Base-by-base conservation (phyloP, 2,888 invertebrate species). In the Platerodrilus igneus region DNA sequence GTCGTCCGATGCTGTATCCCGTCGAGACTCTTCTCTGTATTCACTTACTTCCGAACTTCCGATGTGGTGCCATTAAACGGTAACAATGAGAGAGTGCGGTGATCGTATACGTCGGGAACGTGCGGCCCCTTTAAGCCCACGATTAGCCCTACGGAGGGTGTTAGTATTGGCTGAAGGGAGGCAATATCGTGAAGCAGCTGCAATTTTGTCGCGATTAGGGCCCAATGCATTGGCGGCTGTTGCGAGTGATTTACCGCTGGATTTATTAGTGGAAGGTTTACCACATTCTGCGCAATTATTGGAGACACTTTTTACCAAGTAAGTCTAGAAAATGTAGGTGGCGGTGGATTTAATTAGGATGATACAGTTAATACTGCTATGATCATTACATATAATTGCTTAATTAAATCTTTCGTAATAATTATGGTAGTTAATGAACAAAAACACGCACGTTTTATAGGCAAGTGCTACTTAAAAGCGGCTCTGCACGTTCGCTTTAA, bases 131-230 rank as follows among this genome's bases (percentile, higher is more conserved):
- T 79, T 64, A 55, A 81, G 81, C 62, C 81, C 83, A 23, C 74
- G 82, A 47, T 75, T 81, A 46, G 81, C 82, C 10, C 60, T 83
- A 29, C 72, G 83, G 2, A 73, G 82, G 20, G 76, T 93, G 52
- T 75, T 92, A 60, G 74, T 90, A 35, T 70, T 93, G 52, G 85
- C 90, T 53, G 93, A 93, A 63, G 90, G 90, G 5, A 72, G 86
- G 16, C 91, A 91, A 69, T 92, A 86, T 64, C 72, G 88, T n/a
- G 93, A 93, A 62, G 92, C 92, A 4, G 90, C 92, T 0, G 81
- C 83, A 25, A 84, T 92, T 40, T 75, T 94, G 47, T 78, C 84
- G 26, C 75, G 88, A 25, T 72, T 93, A 10, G 88, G 87, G 3
- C 80, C 83, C 22, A 83, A 83, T 1, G 89, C 90, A 2, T 74